A percentile compares a stretch with the other conserved stretches of the same genome.
phyloP scores from a whole-genome alignment of 1,140 invertebrate species.

The Vanessa tameamea region DNA sequence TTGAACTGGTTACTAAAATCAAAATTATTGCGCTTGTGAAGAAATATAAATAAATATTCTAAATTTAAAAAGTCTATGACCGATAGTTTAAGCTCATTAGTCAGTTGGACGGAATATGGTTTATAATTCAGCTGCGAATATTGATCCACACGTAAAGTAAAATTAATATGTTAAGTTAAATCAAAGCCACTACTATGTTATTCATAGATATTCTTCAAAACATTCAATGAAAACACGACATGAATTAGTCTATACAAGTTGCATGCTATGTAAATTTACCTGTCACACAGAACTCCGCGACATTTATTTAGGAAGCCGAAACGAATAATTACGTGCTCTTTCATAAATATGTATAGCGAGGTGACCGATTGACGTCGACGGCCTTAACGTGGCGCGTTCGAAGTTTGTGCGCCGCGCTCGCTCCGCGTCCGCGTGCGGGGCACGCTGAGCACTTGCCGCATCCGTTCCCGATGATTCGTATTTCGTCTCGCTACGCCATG shows the following conservation, averaged over 20 bases:
- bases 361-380: constrained; percentile 50
- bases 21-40: no score
- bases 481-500: not conserved
- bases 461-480: not conserved
- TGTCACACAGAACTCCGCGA: constrained; percentile 33
- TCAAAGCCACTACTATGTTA: no score
- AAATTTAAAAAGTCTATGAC: no score
- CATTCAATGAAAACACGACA: not conserved
- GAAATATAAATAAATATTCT: no score
- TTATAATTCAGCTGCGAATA: no score
- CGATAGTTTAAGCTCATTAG: no score
- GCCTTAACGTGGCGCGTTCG: constrained; percentile 36
- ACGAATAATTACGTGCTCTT: constrained; percentile 47
- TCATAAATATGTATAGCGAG: constrained; percentile 48
- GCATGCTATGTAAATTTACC: constrained; percentile 39
- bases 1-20: no score
- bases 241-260: constrained; percentile 25
- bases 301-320: constrained; percentile 44
- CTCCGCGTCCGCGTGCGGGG: constrained; percentile 5
- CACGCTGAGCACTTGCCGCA: constrained; percentile 17
- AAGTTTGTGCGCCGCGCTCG: not conserved
- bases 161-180: no score
- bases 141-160: no score
- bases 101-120: no score
- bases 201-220: not conserved